Percentiles rank a stretch among this genome's conserved stretches.
Conservation (phyloP, 1,140 invertebrate genomes). For the Euura lappo region DNA sequence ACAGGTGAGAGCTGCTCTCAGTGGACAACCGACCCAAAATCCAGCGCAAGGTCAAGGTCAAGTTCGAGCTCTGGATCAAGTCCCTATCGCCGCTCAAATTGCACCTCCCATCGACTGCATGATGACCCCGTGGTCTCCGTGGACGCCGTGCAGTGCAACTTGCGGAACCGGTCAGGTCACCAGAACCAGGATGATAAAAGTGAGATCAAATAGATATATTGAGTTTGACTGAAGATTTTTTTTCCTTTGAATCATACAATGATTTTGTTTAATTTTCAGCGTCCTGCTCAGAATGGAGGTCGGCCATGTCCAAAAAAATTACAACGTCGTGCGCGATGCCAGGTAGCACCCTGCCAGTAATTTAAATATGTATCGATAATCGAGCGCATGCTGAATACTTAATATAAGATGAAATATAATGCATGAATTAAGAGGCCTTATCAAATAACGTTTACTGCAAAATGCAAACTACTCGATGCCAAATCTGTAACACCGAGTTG, state of each 20-base stretch:
- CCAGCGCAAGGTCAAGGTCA: no score
- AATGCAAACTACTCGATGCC: no score
- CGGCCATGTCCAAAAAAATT: constrained; percentile 69
- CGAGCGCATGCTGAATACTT: no score
- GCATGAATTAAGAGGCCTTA: no score
- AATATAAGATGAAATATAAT: no score
- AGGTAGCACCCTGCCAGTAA: constrained; percentile 42
- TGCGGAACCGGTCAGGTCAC: constrained; percentile 72
- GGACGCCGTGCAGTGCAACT: constrained; percentile 75
- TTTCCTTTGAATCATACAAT: constrained; percentile 39
- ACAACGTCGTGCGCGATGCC: constrained; percentile 61
- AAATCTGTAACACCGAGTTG: no score
- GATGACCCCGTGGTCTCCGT: constrained; percentile 75
- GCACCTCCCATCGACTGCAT: constrained; percentile 65
- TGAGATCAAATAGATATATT: constrained; percentile 50
- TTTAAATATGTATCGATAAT: no score
- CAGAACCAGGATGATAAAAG: constrained; percentile 67
- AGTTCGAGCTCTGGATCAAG: constrained; percentile 13
- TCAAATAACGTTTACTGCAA: no score
- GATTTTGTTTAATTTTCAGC: constrained; percentile 50
- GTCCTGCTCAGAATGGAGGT: constrained; percentile 72
- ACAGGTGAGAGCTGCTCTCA: constrained; percentile 32
- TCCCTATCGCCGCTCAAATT: background rate
- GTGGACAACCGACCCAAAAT: constrained; percentile 21
- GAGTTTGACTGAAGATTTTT: constrained; percentile 12